These are phyloP conservation scores for Synchiropus splendidus DNA, from an alignment of 2,113 vertebrate species.

Conservation along the genomic window DNA sequence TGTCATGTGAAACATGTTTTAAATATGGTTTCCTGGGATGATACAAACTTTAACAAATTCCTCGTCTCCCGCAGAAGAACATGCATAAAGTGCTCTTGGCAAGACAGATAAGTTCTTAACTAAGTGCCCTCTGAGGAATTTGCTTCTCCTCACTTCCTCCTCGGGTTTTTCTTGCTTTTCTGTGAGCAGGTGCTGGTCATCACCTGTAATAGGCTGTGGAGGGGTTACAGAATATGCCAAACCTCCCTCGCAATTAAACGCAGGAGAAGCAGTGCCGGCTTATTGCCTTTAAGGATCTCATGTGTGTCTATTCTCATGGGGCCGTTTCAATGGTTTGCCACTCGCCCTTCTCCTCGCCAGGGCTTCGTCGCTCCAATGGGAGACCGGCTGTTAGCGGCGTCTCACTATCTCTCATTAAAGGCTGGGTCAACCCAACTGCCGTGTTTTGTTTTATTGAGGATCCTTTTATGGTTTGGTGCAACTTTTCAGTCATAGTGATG, in stretches of 20 bases:
- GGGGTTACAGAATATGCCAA: slow-evolving; percentile 55
- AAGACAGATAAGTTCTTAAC: slow-evolving; percentile 35
- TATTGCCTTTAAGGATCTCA: slow-evolving; percentile 56
- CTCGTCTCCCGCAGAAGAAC: slow-evolving; percentile 13
- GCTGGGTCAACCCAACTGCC: slow-evolving; percentile 41
- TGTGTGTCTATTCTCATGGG: slow-evolving; percentile 54
- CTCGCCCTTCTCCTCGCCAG: slow-evolving; percentile 38
- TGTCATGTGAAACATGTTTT: slow-evolving; percentile 6
- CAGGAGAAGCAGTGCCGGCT: slow-evolving; percentile 34
- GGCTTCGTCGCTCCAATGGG: slow-evolving; percentile 50
- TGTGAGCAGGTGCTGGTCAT: slow-evolving; percentile 52
- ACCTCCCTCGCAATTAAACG: slow-evolving; percentile 62
- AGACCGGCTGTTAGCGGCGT: slow-evolving; percentile 53
- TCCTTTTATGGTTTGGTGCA: slow-evolving; percentile 24
- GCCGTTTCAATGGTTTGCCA: slow-evolving; percentile 44
- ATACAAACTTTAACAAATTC: neutral
- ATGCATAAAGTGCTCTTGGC: slow-evolving; percentile 36
- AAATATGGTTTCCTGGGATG: slow-evolving; percentile 1
- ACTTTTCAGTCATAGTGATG: slow-evolving; percentile 31
- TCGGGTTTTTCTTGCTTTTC: slow-evolving; percentile 19
- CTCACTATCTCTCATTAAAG: slow-evolving; percentile 59
- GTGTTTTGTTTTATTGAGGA: slow-evolving; percentile 46
- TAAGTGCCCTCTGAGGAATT: slow-evolving; percentile 55
- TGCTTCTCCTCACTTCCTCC: slow-evolving; percentile 21
- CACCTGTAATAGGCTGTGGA: slow-evolving; percentile 57